Evolutionary conservation across 2,888 invertebrate genomes (phyloP).

Genomic region (Torymus aiolomorphi): DNA sequence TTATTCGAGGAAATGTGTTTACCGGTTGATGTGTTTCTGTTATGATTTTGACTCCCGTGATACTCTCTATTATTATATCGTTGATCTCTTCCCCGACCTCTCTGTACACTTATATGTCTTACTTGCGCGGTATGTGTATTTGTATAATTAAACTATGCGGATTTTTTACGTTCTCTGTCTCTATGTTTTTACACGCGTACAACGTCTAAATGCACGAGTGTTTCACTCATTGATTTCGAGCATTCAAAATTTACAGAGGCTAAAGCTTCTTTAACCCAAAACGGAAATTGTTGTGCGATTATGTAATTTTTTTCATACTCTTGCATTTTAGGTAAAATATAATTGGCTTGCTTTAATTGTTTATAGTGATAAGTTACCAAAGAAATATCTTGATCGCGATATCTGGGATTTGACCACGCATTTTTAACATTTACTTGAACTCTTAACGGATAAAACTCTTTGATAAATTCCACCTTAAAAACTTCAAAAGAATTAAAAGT

Average conservation of each 20-base stretch:
- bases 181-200: conserved; percentile 1
- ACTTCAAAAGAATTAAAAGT: neutral
- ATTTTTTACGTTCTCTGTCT: neutral
- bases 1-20: no score
- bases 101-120: no score
- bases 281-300: neutral
- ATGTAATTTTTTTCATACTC: conserved; percentile 3
- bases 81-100: no score
- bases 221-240: neutral
- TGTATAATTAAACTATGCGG: no score
- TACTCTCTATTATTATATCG: no score
- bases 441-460: neutral
- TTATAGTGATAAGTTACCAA: neutral
- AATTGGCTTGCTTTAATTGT: conserved; percentile 1
- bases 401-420: neutral
- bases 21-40: no score
- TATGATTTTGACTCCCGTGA: no score
- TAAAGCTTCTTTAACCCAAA: neutral
- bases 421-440: conserved; percentile 6
- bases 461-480: neutral
- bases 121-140: no score
- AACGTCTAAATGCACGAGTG: neutral
- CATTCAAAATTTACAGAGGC: neutral
- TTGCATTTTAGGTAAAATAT: neutral
- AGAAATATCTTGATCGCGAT: neutral